These are phyloP conservation scores for Hoplodrina ambigua DNA, from an alignment of 2,888 invertebrate species.

Conservation along the genomic window DNA sequence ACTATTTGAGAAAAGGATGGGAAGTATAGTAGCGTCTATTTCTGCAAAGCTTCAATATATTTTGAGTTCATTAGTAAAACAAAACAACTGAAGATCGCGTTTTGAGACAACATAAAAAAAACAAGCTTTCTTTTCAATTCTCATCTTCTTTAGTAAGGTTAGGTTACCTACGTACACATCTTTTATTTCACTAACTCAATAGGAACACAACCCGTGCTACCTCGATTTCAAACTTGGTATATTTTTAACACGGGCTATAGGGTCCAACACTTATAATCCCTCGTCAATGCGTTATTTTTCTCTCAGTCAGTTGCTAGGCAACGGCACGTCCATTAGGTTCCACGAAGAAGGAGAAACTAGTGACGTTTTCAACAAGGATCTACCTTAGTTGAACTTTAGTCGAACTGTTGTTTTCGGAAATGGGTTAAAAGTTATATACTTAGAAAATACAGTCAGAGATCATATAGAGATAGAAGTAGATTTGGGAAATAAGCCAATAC, in stretches of 20 bases:
- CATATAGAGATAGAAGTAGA: no score
- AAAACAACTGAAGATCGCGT: slow-evolving; percentile 5
- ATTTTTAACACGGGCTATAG: neutral
- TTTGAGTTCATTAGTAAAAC: slow-evolving; percentile 21
- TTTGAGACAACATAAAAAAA: neutral
- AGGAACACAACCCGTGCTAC: neutral
- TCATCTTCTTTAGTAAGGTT: neutral
- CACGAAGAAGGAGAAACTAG: slow-evolving; percentile 60
- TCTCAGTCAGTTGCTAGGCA: slow-evolving; percentile 66
- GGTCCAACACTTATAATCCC: slow-evolving; percentile 7
- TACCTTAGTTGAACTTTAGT: slow-evolving; percentile 11
- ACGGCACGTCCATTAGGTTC: slow-evolving; percentile 75
- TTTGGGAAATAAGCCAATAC: no score
- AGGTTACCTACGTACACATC: neutral
- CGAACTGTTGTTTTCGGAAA: slow-evolving; percentile 18
- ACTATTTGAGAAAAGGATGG: no score
- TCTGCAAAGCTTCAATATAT: no score
- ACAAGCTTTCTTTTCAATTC: slow-evolving; percentile 4
- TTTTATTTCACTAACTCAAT: slow-evolving; percentile 20
- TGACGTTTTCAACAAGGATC: slow-evolving; percentile 44
- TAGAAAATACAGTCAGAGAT: neutral
- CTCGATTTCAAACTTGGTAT: neutral
- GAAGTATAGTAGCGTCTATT: neutral
- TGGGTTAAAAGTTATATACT: neutral
- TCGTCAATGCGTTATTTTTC: slow-evolving; percentile 51